A percentile compares a stretch with the other conserved stretches of the same genome.
These are phyloP conservation scores for Andrena marginata DNA, from an alignment of 2,888 invertebrate genomes.

Conservation along the genomic window DNA sequence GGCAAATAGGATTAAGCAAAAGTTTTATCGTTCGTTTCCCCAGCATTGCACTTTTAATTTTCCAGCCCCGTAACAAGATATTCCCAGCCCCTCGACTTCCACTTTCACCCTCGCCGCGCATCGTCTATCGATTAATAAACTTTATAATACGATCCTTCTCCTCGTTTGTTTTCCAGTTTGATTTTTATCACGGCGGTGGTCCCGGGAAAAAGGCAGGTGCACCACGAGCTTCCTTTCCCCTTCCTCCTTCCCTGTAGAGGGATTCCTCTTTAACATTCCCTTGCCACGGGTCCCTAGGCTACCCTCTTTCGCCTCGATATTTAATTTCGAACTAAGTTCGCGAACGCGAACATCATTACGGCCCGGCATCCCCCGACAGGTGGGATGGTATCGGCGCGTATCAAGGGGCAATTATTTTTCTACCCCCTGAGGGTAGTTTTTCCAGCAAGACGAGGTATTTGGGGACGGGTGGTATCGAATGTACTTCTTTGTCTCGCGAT, in stretches of 20 bases:
- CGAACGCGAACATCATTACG: conserved; percentile 74
- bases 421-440: conserved; percentile 63
- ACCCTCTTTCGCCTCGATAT: conserved; percentile 74
- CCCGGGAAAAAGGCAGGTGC: conserved; percentile 73
- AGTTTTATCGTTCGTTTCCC: conserved; percentile 15
- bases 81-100: conserved; percentile 40
- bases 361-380: conserved; percentile 66
- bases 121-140: conserved; percentile 82
- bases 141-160: conserved; percentile 81
- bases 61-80: conserved; percentile 54
- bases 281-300: conserved; percentile 23
- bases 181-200: conserved; percentile 75
- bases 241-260: conserved; percentile 27
- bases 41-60: conserved; percentile 49
- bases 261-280: conserved; percentile 65
- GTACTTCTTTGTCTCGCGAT: conserved; percentile 17
- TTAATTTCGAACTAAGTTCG: conserved; percentile 80
- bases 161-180: conserved; percentile 80
- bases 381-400: conserved; percentile 76
- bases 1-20: conserved; percentile 19
- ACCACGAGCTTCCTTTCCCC: conserved; percentile 43
- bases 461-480: conserved; percentile 32
- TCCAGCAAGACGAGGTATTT: conserved; percentile 23
- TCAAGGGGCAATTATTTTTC: conserved; percentile 77
- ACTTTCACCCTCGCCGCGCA: conserved; percentile 59